Conservation (phyloP, 92 coral and sea anemone species). For the Zoanthus solanderi region DNA sequence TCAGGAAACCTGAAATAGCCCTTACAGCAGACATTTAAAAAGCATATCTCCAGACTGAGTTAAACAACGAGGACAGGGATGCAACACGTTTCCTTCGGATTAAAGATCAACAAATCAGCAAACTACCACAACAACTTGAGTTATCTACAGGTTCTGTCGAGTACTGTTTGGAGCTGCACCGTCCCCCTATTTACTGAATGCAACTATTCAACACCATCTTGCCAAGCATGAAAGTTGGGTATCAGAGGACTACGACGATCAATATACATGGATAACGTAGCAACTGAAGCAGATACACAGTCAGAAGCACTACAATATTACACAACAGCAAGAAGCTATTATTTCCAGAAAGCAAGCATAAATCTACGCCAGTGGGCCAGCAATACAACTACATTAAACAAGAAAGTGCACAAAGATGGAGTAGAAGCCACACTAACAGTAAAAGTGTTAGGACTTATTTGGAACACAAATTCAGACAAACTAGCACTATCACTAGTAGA, state of each 20-base stretch:
- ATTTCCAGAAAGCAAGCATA: slow-evolving; percentile 60
- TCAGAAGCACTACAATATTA: slow-evolving; percentile 49
- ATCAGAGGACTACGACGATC: slow-evolving; percentile 38
- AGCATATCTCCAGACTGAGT: slow-evolving; percentile 47
- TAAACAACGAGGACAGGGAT: slow-evolving; percentile 65
- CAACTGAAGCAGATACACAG: slow-evolving; percentile 36
- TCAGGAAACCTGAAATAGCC: slow-evolving; percentile 56
- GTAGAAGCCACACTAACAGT: slow-evolving; percentile 24
- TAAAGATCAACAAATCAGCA: slow-evolving; percentile 58
- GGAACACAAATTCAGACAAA: slow-evolving; percentile 46
- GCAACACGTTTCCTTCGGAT: slow-evolving; percentile 77
- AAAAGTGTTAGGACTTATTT: slow-evolving; percentile 43
- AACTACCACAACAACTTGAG: slow-evolving; percentile 39
- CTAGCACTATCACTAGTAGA: slow-evolving; percentile 28
- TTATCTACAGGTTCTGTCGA: slow-evolving; percentile 57
- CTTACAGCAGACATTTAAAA: slow-evolving; percentile 22
- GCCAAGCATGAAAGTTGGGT: slow-evolving; percentile 34
- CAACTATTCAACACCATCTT: slow-evolving; percentile 58
- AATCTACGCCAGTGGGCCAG: slow-evolving; percentile 58
- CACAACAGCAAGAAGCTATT: slow-evolving; percentile 22
- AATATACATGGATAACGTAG: slow-evolving; percentile 65
- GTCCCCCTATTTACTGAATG: slow-evolving; percentile 58
- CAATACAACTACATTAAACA: slow-evolving; percentile 27
- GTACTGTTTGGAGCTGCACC: slow-evolving; percentile 69
- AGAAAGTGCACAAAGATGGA: slow-evolving; percentile 4